Conservation (phyloP, 2,888 invertebrate genomes). For the Melieria crassipennis region DNA sequence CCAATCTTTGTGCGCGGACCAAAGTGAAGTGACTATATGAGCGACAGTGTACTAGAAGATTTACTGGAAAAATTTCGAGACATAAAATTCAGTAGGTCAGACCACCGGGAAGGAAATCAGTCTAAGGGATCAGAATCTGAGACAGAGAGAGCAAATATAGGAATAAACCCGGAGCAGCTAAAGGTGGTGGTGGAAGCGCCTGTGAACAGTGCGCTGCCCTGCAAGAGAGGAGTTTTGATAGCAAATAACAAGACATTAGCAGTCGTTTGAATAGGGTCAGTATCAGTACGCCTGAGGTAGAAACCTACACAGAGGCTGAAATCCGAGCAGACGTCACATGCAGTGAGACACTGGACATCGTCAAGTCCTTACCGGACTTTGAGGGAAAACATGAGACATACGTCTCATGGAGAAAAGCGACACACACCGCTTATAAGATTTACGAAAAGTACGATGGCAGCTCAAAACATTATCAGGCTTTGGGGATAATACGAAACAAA, state of each 20-base stretch:
- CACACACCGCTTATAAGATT: slow-evolving; percentile 30
- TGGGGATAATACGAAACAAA: slow-evolving; percentile 37
- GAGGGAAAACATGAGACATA: slow-evolving; percentile 9
- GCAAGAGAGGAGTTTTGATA: slow-evolving; percentile 21
- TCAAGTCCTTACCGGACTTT: slow-evolving; percentile 21
- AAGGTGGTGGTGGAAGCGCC: slow-evolving; percentile 22
- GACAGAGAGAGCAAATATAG: neutral
- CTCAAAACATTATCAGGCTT: slow-evolving; percentile 31
- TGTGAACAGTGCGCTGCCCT: slow-evolving; percentile 25
- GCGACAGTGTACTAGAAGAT: too few species aligned
- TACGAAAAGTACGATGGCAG: slow-evolving; percentile 30
- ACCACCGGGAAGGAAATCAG: too few species aligned
- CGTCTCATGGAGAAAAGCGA: slow-evolving; percentile 36
- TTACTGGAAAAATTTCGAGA: too few species aligned
- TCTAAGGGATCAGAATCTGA: too few species aligned
- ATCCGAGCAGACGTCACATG: neutral
- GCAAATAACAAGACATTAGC: slow-evolving; percentile 2
- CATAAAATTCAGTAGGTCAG: too few species aligned
- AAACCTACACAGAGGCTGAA: slow-evolving; percentile 13
- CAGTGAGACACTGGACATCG: slow-evolving; percentile 15
- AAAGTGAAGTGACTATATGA: too few species aligned
- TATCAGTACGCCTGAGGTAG: neutral
- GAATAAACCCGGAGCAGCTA: slow-evolving; percentile 23
- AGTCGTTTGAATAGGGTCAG: neutral
- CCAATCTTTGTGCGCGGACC: too few species aligned